Evolutionary conservation across 2,888 invertebrate species (phyloP).

Genomic region (Willowsia nigromaculata): DNA sequence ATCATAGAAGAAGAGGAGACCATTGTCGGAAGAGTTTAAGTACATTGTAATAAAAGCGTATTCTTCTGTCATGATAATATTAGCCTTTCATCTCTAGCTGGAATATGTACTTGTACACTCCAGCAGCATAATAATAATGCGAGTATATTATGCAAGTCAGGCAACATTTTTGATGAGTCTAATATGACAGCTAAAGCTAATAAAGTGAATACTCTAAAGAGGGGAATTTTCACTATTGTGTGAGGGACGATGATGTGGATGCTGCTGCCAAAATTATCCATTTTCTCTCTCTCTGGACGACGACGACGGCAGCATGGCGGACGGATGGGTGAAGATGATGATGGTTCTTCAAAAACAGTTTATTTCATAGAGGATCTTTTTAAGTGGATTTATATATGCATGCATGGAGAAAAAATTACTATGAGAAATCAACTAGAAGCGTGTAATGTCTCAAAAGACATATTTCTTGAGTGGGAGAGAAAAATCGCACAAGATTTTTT

Average conservation of each 20-base stretch:
- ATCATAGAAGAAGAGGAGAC: not conserved
- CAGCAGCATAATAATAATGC: not conserved
- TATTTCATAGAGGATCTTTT: too few species aligned
- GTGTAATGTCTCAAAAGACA: not conserved
- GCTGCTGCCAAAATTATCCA: constrained; percentile 19
- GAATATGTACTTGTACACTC: not conserved
- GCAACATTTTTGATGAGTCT: constrained; percentile 65
- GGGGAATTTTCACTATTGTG: not conserved
- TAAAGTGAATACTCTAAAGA: constrained; percentile 47
- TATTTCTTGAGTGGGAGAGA: not conserved
- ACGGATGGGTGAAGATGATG: constrained; percentile 26
- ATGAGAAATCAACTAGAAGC: too few species aligned
- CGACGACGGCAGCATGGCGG: not conserved
- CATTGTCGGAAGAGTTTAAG: not conserved
- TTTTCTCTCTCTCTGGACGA: not conserved
- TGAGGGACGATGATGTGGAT: not conserved
- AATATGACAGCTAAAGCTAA: constrained; percentile 70
- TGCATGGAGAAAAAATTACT: too few species aligned
- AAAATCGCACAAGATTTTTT: constrained; percentile 14
- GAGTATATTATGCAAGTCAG: constrained; percentile 29
- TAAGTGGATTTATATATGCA: not conserved
- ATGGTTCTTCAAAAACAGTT: not conserved
- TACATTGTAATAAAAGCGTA: constrained; percentile 41
- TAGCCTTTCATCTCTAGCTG: constrained; percentile 43
- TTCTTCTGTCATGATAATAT: constrained; percentile 52